These are phyloP conservation scores for Nemoura dubitans DNA, from an alignment of 2,888 invertebrate genomes.

Conservation along the genomic window DNA sequence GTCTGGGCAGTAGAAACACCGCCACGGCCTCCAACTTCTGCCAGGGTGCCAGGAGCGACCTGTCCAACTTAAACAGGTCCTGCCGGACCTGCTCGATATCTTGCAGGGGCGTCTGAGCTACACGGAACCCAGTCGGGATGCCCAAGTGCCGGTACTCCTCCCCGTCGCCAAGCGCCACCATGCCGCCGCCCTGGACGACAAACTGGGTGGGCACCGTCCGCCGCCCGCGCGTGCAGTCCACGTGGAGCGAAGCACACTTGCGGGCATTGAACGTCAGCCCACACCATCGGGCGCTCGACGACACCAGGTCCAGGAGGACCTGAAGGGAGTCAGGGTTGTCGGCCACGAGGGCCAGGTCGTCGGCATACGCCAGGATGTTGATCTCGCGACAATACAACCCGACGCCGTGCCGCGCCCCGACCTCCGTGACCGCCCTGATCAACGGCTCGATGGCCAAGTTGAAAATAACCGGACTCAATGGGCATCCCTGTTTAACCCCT, in stretches of 20 bases:
- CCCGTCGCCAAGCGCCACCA: constrained; percentile 50
- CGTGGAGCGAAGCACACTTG: constrained; percentile 44
- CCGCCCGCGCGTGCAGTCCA: background rate
- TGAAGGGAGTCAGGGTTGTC: constrained; percentile 43
- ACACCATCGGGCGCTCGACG: constrained; percentile 15
- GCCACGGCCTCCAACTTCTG: constrained; percentile 51
- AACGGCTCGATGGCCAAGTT: too few species aligned
- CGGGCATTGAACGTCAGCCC: constrained; percentile 37
- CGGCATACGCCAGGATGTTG: constrained; percentile 49
- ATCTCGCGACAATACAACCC: background rate
- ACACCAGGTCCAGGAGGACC: constrained; percentile 1
- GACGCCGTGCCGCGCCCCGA: too few species aligned
- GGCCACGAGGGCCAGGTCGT: constrained; percentile 51
- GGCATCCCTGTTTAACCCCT: too few species aligned
- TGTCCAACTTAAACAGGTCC: background rate
- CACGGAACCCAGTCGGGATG: constrained; percentile 44
- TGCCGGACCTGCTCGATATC: background rate
- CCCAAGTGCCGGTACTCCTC: constrained; percentile 47
- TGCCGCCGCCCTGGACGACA: constrained; percentile 50
- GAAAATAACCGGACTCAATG: too few species aligned
- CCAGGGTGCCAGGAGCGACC: constrained; percentile 49
- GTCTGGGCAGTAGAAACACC: constrained; percentile 48
- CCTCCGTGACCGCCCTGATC: too few species aligned
- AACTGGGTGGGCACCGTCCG: constrained; percentile 48
- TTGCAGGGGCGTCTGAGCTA: background rate